Base-by-base conservation (phyloP, 2,888 invertebrate species). In the Leptinotarsa peninsularis region DNA sequence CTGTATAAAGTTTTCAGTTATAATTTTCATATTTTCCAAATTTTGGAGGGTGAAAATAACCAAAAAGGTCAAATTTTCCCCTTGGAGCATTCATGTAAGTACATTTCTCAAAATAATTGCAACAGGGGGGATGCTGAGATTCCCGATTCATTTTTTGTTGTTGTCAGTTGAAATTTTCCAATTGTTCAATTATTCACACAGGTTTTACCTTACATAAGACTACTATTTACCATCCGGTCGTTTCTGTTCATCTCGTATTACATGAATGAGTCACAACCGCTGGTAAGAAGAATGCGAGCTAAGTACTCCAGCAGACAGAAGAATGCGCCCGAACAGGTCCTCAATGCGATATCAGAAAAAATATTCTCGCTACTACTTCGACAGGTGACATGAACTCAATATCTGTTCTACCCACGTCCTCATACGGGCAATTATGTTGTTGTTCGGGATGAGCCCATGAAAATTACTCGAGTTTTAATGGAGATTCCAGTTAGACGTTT, bases 261-360 rank as follows among this genome's bases (percentile, higher is more conserved):
- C 60, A 58, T 78, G 80, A 81, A 79, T 82, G 81, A 81, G 80
- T 81, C 81, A 81, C 78, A 76, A 68, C 72, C 74, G 75, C 71
- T 75, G 76, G 68, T 75, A 73, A 79, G 81, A 81, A 81, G 81
- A 81, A 81, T 81, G 79, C 76, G 76, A 80, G 78, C 73, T 76
- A 72, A 71, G 79, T 81, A 79, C 78, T 81, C 80, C 78, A 80
- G 43, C 43, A 43, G 82, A 82, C 81, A 75, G 74, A 83, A 82
- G 83, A 83, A 83, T 83, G 83, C 75, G 81, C 80, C 80, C 83
- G 74, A 81, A 83, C 83, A 74, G 77, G 83, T 83, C 79, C 80
- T 67, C 67, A 33, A 75, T 76, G 75, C 76, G 75, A 78, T 78
- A 76, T 79, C 73, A 79, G 77, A 79, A 80, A 79, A 82, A 70